Evolutionary conservation across 2,797 vertebrate species (phyloP).

Genomic region (Acestrorhynchus altus): DNA sequence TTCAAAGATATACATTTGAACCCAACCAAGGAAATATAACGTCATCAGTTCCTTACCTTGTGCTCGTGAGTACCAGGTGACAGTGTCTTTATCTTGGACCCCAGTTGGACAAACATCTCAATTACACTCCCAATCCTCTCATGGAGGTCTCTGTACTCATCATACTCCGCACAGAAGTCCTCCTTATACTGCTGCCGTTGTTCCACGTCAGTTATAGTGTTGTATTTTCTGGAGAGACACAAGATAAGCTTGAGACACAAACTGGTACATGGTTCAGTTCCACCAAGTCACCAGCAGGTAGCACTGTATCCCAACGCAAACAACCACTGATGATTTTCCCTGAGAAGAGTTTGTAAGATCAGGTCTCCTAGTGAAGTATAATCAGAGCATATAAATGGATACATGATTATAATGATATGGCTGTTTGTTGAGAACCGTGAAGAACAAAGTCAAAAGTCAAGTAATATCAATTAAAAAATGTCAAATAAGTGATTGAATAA

Average conservation of each 20-base stretch:
- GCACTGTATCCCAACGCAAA: constrained; percentile 58
- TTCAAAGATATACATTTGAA: background rate
- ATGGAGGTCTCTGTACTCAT: constrained; percentile 82
- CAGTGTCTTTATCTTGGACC: constrained; percentile 84
- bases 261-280: background rate
- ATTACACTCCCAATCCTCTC: constrained; percentile 80
- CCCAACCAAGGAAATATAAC: background rate
- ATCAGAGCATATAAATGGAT: too few relatives aligned
- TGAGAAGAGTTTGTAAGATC: background rate
- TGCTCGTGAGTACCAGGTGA: constrained; percentile 83
- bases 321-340: background rate
- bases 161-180: constrained; percentile 86
- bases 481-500: too few relatives aligned
- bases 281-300: constrained; percentile 63
- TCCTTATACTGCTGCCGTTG: constrained; percentile 83
- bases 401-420: too few relatives aligned
- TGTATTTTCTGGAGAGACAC: constrained; percentile 78
- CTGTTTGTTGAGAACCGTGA: too few relatives aligned
- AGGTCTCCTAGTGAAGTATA: background rate
- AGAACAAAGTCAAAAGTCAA: too few relatives aligned
- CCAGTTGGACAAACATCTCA: constrained; percentile 83
- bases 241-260: background rate
- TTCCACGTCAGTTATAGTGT: constrained; percentile 74
- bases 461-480: too few relatives aligned
- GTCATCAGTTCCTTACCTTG: constrained; percentile 74